Base-by-base conservation (phyloP, 2,888 invertebrate species). In the Dendrolimus pini region DNA sequence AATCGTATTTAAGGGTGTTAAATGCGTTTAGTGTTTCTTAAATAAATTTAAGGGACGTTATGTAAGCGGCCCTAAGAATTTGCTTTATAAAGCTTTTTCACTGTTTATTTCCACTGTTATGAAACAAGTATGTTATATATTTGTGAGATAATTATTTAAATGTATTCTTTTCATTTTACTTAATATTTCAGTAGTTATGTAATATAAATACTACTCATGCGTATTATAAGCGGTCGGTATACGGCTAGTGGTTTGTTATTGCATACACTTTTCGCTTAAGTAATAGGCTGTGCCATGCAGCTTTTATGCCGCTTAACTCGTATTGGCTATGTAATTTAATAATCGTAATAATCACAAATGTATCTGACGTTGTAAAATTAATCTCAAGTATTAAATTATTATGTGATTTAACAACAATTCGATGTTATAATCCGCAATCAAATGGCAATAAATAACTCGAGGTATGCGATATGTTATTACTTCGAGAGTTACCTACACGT, bases 341-440 rank as follows among this genome's bases (percentile, higher is more conserved):
- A 63, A 62, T 59, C 59, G 58, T 58, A 60, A 62, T 60, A 59
- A 59, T 53, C 42, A 57, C 57, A 65, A 58, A 55, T 59, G 55
- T 64, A 54, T 56, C 30, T 56, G 56, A 59, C 61, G 59, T 60
- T 61, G 62, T 69, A 60, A 61, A 68, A 65, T 65, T 70, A 70
- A 74, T 73, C 65, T 71, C 59, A 66, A 53, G 65, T 56, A 63
- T 61, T 64, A 70, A 71, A 65, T 70, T 67, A 66, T 63, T 64
- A 65, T 60, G 58, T 61, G 64, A 60, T 72, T 71, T 70, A 65
- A 70, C 70, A 69, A 68, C 70, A 72, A 72, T 72, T 71, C 66
- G 71, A 77, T 73, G 72, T 65, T 70, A 71, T 76, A 74, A 77
- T 73, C 70, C 66, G 72, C 66, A 78, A 75, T 77, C 74, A 76